Conservation (phyloP, 1,140 invertebrate genomes). For the Drosophila persimilis region DNA sequence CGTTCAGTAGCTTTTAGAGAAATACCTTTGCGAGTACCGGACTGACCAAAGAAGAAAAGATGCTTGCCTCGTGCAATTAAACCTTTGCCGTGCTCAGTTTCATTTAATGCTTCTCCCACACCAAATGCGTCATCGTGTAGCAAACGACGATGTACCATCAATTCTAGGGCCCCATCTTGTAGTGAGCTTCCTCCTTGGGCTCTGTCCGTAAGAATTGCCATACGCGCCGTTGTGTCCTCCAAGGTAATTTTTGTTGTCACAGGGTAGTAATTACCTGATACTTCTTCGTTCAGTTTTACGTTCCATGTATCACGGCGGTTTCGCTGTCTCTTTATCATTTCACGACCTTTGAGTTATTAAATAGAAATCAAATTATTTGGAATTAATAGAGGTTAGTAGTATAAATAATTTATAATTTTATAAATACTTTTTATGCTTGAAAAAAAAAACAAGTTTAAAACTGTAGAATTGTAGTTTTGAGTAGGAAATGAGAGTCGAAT, state of each 20-base stretch:
- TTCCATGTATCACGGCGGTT: constrained; percentile 87
- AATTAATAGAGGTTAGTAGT: too few species aligned
- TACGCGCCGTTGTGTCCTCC: constrained; percentile 82
- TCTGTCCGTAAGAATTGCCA: constrained; percentile 92
- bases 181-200: constrained; percentile 95
- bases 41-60: constrained; percentile 86
- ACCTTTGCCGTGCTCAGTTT: constrained; percentile 90
- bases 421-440: too few species aligned
- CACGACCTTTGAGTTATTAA: constrained; percentile 85
- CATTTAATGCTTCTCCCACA: constrained; percentile 96
- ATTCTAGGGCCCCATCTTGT: constrained; percentile 88
- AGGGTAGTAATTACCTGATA: constrained; percentile 95
- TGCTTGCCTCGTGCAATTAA: constrained; percentile 90
- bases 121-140: constrained; percentile 96
- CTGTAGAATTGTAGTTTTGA: too few species aligned
- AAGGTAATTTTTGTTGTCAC: constrained; percentile 93
- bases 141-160: constrained; percentile 94
- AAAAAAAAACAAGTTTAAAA: too few species aligned
- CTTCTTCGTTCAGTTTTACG: constrained; percentile 46
- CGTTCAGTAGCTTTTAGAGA: constrained; percentile 63
- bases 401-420: too few species aligned
- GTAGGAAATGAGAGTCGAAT: too few species aligned
- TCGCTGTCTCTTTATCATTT: constrained; percentile 90
- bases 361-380: constrained; percentile 62
- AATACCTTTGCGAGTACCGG: constrained; percentile 82